Base-by-base conservation (phyloP, 2,113 vertebrate species). In the Aix galericulata region DNA sequence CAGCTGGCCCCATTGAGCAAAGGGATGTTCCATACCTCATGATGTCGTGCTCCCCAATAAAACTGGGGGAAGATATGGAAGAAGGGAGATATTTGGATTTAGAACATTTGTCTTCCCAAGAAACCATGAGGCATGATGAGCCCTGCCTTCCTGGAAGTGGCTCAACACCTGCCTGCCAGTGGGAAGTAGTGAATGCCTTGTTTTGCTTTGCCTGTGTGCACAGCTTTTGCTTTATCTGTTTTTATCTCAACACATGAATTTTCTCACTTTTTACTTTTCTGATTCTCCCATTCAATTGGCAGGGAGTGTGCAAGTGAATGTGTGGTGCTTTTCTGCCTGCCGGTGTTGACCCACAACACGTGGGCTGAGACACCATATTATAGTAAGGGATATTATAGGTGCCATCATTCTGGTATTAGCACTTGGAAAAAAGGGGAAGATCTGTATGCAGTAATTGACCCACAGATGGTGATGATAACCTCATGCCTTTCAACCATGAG, bases 311-410 rank as follows among this genome's bases (percentile, higher is more conserved):
- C 8, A 10, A 63, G 36, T 40, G 11, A 15, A 38, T 40, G 38
- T 29, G 62, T 40, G 26, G 62, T 40, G 26, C 27, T 64, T 20
- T 64, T 25, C 15, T 64, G 11, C 38, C 17, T 11, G 26, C 38
- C 7, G 9, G 42, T 11, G 66, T 68, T 32, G n/a, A 46, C 42
- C 42, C 32, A 18, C 20, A n/a, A 38, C 5, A 20, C 32, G 6
- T 50, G 15, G 6, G 21, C 55, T 88, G 59, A 80, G 55, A 79
- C 10, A 55, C 76, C 3, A 11, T 56, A 52, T 11, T 88, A 8
- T 32, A 81, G 17, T 52, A 56, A 77, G 9, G 38, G 38, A 58
- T 56, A 42, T 14, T 72, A 34, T 0, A 0, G 4, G 2, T 52
- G 8, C 10, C 83, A 27, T 40, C 53, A 67, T 31, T 15, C 52